These are phyloP conservation scores for Nasua narica DNA, from an alignment of 2,797 vertebrate species.

Conservation along the genomic window DNA sequence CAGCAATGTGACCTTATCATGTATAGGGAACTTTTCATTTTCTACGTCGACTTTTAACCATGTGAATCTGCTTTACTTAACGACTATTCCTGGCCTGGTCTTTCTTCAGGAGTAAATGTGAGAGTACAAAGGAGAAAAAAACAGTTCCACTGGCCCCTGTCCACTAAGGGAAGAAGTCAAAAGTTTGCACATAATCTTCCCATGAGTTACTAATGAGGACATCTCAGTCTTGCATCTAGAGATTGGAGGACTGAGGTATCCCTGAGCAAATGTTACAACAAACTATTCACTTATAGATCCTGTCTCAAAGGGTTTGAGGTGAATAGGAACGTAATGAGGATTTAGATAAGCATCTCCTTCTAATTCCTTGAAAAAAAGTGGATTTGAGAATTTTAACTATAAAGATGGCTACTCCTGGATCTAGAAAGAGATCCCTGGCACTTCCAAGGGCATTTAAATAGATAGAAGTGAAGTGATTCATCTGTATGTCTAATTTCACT, in stretches of 20 bases:
- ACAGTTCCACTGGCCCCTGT: not conserved
- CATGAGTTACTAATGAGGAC: not conserved
- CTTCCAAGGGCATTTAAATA: conserved; percentile 17
- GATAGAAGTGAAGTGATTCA: not conserved
- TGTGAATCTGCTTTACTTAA: not conserved
- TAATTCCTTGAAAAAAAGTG: not conserved
- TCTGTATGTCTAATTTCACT: conserved; percentile 3
- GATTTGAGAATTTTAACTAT: not conserved
- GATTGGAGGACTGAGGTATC: not conserved
- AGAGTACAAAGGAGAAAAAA: not conserved
- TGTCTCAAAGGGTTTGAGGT: not conserved
- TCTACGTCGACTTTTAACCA: not conserved
- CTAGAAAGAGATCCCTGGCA: not conserved
- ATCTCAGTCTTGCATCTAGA: not conserved
- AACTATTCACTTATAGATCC: not conserved
- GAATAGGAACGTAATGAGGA: not conserved
- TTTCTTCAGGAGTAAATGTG: not conserved
- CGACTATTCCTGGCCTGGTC: not conserved
- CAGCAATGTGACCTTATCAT: not conserved
- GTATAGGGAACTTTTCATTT: not conserved
- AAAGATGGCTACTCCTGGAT: conserved; percentile 12
- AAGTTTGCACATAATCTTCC: not conserved
- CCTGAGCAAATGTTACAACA: not conserved
- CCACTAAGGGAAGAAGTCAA: not conserved
- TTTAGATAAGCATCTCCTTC: not conserved